Conservation (phyloP, 2,113 vertebrate genomes). For the Sporophila hypoxantha region DNA sequence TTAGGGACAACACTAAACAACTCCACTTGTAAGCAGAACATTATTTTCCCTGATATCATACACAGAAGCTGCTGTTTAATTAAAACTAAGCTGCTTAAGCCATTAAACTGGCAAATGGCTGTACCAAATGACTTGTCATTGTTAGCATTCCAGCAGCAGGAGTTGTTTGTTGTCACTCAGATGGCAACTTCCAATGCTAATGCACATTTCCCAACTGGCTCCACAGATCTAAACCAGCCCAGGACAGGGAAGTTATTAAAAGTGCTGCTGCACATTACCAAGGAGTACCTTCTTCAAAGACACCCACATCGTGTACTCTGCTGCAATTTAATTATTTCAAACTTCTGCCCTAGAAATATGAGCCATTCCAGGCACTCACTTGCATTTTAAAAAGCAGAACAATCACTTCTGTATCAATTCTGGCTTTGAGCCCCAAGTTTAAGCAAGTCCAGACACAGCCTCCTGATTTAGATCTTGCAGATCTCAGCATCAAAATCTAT, state of each 20-base stretch:
- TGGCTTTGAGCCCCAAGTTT: background rate
- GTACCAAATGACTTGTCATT: slow-evolving; percentile 22
- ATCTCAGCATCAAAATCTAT: background rate
- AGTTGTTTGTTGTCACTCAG: slow-evolving; percentile 26
- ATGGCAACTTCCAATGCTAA: background rate
- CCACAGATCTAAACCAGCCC: background rate
- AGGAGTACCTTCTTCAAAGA: background rate
- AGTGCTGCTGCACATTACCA: background rate
- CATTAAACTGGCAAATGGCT: slow-evolving; percentile 53
- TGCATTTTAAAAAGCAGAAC: background rate
- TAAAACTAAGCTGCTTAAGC: slow-evolving; percentile 58
- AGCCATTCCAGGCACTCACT: background rate
- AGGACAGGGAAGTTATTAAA: background rate
- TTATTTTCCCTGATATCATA: slow-evolving; percentile 16
- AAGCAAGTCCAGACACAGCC: background rate
- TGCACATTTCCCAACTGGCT: background rate
- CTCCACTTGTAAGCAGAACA: background rate
- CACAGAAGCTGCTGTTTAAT: slow-evolving; percentile 47
- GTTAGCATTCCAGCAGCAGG: slow-evolving; percentile 1
- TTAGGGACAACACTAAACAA: background rate
- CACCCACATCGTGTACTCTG: background rate
- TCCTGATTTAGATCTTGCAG: background rate
- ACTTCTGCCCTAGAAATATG: background rate
- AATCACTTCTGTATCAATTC: background rate
- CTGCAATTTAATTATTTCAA: background rate